Conservation (phyloP, 2,888 invertebrate genomes). For the Diabrotica balteata region DNA sequence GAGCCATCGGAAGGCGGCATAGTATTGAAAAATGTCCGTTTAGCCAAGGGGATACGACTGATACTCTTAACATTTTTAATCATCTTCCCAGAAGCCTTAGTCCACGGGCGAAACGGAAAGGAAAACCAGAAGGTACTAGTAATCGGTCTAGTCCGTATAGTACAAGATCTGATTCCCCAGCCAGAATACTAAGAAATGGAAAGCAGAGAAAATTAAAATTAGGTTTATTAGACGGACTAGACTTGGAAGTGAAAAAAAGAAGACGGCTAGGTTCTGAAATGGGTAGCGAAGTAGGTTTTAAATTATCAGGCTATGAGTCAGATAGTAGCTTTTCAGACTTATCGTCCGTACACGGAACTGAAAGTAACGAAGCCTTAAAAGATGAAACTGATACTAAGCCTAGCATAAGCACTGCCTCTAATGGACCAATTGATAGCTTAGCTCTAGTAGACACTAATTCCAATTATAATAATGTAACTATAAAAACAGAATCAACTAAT, state of each 20-base stretch:
- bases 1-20: slow-evolving; percentile 52
- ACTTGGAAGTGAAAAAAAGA: slow-evolving; percentile 61
- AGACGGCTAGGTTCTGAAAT: slow-evolving; percentile 66
- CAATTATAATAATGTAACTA: slow-evolving; percentile 42
- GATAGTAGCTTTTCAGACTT: slow-evolving; percentile 69
- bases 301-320: slow-evolving; percentile 69
- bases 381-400: slow-evolving; percentile 31
- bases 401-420: slow-evolving; percentile 29
- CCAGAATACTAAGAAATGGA: slow-evolving; percentile 70
- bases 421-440: slow-evolving; percentile 36
- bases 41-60: slow-evolving; percentile 41
- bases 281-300: slow-evolving; percentile 69
- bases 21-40: slow-evolving; percentile 59
- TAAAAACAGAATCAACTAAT: slow-evolving; percentile 29
- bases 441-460: slow-evolving; percentile 53
- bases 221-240: slow-evolving; percentile 67
- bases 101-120: slow-evolving; percentile 52
- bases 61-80: slow-evolving; percentile 45
- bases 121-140: slow-evolving; percentile 47
- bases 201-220: slow-evolving; percentile 70
- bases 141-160: slow-evolving; percentile 64
- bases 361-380: slow-evolving; percentile 45
- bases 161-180: slow-evolving; percentile 67
- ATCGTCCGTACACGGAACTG: slow-evolving; percentile 53
- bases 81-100: slow-evolving; percentile 48